Percentiles rank a stretch among this genome's conserved stretches.
Conservation (phyloP, 2,888 invertebrate genomes). For the Arctia plantaginis region DNA sequence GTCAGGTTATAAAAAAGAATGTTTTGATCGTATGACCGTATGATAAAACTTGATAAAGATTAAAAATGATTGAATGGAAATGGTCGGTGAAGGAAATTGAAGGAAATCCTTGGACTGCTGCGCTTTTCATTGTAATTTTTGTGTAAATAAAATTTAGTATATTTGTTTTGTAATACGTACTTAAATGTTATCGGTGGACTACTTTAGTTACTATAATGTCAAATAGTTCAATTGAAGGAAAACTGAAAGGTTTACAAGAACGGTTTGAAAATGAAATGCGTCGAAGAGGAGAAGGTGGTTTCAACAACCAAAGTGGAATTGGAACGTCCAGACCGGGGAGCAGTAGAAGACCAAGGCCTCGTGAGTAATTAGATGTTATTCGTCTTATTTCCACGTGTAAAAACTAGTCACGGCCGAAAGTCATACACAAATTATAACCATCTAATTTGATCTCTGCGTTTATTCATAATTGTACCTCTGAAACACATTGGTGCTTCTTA, state of each 20-base stretch:
- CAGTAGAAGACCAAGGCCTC: conserved; percentile 88
- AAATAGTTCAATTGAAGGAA: conserved; percentile 91
- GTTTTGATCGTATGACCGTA: conserved; percentile 43
- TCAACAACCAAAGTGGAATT: conserved; percentile 86
- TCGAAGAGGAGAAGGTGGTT: conserved; percentile 88
- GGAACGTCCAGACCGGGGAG: conserved; percentile 83
- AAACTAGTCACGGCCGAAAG: conserved; percentile 3
- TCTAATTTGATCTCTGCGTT: conserved; percentile 34
- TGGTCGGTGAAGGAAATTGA: conserved; percentile 64
- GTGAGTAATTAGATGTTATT: conserved; percentile 78
- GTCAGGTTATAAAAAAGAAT: conserved; percentile 18
- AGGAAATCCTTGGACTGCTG: conserved; percentile 81
- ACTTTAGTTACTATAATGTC: conserved; percentile 86
- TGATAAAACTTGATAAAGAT: conserved; percentile 43
- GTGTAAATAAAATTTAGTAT: conserved; percentile 75
- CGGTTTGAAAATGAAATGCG: conserved; percentile 88
- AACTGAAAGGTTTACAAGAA: conserved; percentile 93
- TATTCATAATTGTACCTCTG: conserved; percentile 23
- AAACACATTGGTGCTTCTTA: conserved; percentile 23
- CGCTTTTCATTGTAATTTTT: conserved; percentile 77
- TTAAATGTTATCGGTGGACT: conserved; percentile 75
- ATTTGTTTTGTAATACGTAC: conserved; percentile 69
- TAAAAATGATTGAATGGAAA: conserved; percentile 64
- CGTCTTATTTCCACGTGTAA: conserved; percentile 20
- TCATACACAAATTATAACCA: conserved; percentile 32